Percentiles rank a stretch among this genome's conserved stretches.
Conservation (phyloP, 1,140 invertebrate genomes). For the Hesperophylax magnus region DNA sequence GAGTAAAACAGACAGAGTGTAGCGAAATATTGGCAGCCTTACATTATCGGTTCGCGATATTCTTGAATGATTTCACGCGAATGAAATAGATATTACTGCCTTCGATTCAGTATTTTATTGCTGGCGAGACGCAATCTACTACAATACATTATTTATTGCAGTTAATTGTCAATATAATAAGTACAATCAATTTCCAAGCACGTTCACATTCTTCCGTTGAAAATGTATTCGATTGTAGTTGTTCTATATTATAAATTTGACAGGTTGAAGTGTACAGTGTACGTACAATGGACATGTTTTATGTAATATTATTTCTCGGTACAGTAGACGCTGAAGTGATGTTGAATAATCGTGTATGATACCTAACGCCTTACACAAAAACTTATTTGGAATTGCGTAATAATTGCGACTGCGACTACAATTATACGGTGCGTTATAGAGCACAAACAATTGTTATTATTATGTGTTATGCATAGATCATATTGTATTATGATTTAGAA, state of each 20-base stretch:
- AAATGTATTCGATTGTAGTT: too few species aligned
- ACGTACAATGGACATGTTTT: neutral
- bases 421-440: constrained; percentile 16
- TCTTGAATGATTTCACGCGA: neutral
- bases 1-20: neutral
- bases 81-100: neutral
- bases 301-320: constrained; percentile 22
- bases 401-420: neutral
- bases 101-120: too few species aligned
- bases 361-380: neutral
- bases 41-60: neutral
- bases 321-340: neutral
- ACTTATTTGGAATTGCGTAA: neutral
- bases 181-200: too few species aligned
- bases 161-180: too few species aligned
- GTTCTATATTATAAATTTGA: neutral
- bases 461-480: too few species aligned
- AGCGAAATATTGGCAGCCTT: neutral
- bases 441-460: constrained; percentile 19
- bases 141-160: too few species aligned
- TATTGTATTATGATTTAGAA: too few species aligned
- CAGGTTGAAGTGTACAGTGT: neutral
- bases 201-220: too few species aligned
- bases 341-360: neutral
- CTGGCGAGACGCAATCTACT: too few species aligned